phyloP scores from a whole-genome alignment of 2,797 vertebrate species.

The Amblyraja radiata region DNA sequence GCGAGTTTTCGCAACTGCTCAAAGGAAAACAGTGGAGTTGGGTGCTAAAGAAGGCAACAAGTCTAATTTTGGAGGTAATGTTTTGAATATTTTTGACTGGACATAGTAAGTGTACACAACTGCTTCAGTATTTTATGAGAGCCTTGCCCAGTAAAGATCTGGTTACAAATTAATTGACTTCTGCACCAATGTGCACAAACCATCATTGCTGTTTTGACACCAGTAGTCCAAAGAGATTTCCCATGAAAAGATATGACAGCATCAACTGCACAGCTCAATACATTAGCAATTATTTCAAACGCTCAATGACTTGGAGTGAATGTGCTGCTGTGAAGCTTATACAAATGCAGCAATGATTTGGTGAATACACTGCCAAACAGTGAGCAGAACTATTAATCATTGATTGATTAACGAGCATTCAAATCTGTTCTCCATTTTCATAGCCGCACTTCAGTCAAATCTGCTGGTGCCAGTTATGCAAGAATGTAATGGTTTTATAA shows the following conservation, averaged over 20 bases:
- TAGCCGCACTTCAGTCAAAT: not conserved
- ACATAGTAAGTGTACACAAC: not conserved
- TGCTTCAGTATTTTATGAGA: not conserved
- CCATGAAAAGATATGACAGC: not conserved
- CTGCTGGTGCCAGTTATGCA: no score
- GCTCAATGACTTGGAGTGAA: not conserved
- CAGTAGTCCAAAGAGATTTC: not conserved
- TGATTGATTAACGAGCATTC: no score
- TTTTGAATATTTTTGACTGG: not conserved
- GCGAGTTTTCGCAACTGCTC: not conserved
- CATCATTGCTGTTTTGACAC: not conserved
- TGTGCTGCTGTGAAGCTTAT: not conserved
- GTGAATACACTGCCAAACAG: not conserved
- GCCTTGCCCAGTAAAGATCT: not conserved
- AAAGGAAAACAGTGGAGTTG: not conserved
- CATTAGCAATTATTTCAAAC: not conserved
- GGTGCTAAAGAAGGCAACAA: not conserved
- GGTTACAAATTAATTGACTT: not conserved
- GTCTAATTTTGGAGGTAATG: not conserved
- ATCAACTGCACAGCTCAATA: not conserved
- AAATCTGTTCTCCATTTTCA: not conserved
- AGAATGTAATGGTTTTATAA: not conserved
- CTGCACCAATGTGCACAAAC: not conserved
- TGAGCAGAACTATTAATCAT: not conserved
- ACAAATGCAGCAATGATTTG: not conserved